Conservation (phyloP, 92 coral and sea anemone species). For the Bergia puertoricense region DNA sequence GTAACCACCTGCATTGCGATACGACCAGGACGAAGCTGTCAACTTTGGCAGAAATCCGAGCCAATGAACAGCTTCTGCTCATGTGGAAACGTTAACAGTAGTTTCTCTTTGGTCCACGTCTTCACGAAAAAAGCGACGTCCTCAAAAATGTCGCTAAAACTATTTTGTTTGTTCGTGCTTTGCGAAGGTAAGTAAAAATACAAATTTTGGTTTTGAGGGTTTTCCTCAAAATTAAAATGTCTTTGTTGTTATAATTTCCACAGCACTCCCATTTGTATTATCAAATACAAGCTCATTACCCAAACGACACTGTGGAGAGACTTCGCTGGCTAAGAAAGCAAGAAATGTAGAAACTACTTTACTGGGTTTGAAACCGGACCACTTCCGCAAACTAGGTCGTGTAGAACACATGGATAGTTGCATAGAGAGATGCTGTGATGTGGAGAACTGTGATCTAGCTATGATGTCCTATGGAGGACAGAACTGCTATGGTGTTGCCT, state of each 20-base stretch:
- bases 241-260: background rate
- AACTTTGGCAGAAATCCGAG: background rate
- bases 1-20: conserved; percentile 6
- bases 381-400: conserved; percentile 76
- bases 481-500: conserved; percentile 82
- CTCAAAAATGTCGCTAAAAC: background rate
- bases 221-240: background rate
- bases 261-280: conserved; percentile 32
- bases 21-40: background rate
- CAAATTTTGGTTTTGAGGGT: background rate
- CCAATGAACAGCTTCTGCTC: background rate
- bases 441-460: conserved; percentile 73
- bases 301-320: conserved; percentile 17
- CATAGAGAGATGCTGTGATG: conserved; percentile 71
- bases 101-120: background rate
- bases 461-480: conserved; percentile 93
- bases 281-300: conserved; percentile 27
- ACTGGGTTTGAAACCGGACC: conserved; percentile 65
- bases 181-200: conserved; percentile 21
- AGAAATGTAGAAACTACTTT: conserved; percentile 1
- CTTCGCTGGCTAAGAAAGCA: background rate
- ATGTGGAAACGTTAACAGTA: background rate
- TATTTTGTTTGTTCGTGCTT: background rate
- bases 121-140: conserved; percentile 4
- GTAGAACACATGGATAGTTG: conserved; percentile 77